Base-by-base conservation (phyloP, 1,140 invertebrate species). In the Penaeus vannamei region DNA sequence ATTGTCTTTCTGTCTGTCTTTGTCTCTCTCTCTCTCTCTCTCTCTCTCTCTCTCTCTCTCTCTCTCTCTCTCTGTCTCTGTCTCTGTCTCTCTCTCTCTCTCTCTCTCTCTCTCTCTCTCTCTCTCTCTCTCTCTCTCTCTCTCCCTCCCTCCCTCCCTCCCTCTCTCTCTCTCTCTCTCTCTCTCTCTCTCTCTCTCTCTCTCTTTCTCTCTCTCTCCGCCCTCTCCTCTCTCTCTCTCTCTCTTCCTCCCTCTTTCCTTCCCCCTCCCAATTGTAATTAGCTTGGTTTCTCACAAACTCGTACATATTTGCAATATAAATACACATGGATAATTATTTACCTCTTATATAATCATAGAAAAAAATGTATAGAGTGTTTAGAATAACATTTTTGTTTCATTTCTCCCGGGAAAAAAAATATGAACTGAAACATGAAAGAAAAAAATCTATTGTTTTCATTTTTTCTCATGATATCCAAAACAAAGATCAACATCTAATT, bases 181-280 rank as follows among this genome's bases (percentile, higher is more conserved):
- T 53, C 23, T 81, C 1, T 8, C 66, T 84, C 62, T 84, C 32
- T 69, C 36, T 84, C 83, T 84, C 62, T 53, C 12, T 84, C 83
- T 84, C 62, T 72, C 36, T 84, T 36, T 64, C 62, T 62, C 29
- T 64, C 42, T 66, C 62, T 64, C 17, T 64, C 53, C 10, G 3
- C 10, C 46, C 46, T 1, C 10, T 53, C 10, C 5, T 62, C 60
- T 84, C 61, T 66, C 61, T 84, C 60, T 84, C 26, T 66, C 61
- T 62, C 82, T 84, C 61, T 84, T 62, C 64, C 82, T 62, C 82
- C 29, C 62, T 64, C 62, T 66, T 32, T 32, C 59, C 42, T 53
- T 84, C 60, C 26, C 61, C n/a, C 23, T 53, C n/a, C 7, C 22
- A 17, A 17, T 20, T 84, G 36, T 42, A 4, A 42, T 42, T 42